Conservation (phyloP, 2,113 vertebrate genomes). For the Rhinoptilus africanus region DNA sequence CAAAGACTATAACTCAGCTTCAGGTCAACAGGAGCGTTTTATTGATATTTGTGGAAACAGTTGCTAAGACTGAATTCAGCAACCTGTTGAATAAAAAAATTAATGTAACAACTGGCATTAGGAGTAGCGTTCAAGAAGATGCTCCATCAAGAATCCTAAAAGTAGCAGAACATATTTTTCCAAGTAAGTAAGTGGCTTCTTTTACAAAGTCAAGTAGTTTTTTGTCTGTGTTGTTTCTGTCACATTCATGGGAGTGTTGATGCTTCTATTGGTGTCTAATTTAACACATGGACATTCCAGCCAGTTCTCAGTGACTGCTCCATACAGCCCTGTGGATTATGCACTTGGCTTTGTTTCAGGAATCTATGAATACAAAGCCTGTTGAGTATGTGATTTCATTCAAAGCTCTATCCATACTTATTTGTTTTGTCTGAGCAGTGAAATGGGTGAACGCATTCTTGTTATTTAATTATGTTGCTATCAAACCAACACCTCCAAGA, state of each 20-base stretch:
- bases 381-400: constrained; percentile 22
- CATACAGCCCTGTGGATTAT: background rate
- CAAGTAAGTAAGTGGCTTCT: background rate
- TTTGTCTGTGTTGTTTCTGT: background rate
- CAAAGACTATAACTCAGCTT: background rate
- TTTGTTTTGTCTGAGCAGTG: background rate
- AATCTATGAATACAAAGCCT: constrained; percentile 35
- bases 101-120: background rate
- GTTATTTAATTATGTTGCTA: constrained; percentile 35
- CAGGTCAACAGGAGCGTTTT: background rate
- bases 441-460: constrained; percentile 9
- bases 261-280: constrained; percentile 8
- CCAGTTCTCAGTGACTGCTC: constrained; percentile 27
- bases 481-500: background rate
- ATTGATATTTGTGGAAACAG: background rate
- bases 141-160: background rate
- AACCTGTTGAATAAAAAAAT: background rate
- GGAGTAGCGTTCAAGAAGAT: background rate
- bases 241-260: background rate
- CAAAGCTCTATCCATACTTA: background rate
- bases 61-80: background rate
- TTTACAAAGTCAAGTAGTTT: background rate
- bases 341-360: constrained; percentile 58
- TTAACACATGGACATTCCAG: constrained; percentile 31
- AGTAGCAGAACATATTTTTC: background rate